A percentile compares a stretch with the other conserved stretches of the same genome.
Evolutionary conservation across 2,797 vertebrate genomes (phyloP).

Genomic region (Onychomys leucogaster): DNA sequence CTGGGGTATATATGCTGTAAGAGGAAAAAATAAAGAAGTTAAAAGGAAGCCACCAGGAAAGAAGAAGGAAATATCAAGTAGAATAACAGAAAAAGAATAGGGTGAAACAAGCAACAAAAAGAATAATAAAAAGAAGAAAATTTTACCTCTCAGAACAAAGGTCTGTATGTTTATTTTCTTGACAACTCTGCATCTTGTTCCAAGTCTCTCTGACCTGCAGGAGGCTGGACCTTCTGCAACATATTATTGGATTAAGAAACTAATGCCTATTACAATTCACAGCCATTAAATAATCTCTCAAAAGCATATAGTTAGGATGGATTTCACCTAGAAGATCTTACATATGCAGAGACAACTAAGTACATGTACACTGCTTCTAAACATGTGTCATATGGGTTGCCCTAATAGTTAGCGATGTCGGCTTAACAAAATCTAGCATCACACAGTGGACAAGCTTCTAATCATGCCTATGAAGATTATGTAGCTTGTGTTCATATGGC

Average conservation of each 20-base stretch:
- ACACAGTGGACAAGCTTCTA: neutral
- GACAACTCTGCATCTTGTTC: neutral
- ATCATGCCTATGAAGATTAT: neutral
- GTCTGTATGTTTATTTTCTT: neutral
- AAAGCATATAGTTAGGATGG: neutral
- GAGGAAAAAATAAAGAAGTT: neutral
- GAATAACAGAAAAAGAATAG: neutral
- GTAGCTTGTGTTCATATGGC: neutral
- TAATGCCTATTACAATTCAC: neutral
- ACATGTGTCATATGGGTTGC: neutral
- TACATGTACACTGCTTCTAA: neutral
- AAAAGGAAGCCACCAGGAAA: neutral
- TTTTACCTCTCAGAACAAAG: neutral
- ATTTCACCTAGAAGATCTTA: neutral
- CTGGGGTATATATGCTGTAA: neutral
- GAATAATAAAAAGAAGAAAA: neutral
- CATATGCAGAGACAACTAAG: neutral
- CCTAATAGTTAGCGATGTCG: neutral
- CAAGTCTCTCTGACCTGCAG: neutral
- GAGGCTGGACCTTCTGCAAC: neutral
- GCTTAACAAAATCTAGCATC: neutral
- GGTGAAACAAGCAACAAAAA: neutral
- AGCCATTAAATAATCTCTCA: neutral
- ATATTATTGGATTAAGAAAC: neutral
- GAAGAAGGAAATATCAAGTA: neutral